Evolutionary conservation across 2,888 invertebrate genomes (phyloP).

Genomic region (Xanthia togata): DNA sequence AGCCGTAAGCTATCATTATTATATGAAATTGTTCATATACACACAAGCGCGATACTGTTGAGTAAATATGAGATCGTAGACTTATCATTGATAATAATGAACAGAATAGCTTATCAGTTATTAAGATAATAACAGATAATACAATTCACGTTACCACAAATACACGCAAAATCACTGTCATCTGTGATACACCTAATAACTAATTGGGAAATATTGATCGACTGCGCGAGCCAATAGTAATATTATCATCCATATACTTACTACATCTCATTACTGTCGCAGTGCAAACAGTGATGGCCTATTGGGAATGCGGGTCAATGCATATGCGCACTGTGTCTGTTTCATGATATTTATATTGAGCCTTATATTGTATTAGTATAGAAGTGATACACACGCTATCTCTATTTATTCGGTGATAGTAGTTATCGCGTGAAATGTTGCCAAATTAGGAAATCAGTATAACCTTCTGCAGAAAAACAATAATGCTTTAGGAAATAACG

Average conservation of each 20-base stretch:
- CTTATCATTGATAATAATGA: constrained; percentile 67
- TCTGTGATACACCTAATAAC: constrained; percentile 67
- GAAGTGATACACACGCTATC: constrained; percentile 18
- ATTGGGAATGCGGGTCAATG: constrained; percentile 87
- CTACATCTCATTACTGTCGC: constrained; percentile 85
- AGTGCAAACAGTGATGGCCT: constrained; percentile 83
- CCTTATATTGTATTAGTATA: constrained; percentile 41
- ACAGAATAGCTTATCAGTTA: constrained; percentile 62
- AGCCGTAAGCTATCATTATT: constrained; percentile 55
- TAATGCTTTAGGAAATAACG: constrained; percentile 16
- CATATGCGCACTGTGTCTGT: constrained; percentile 79
- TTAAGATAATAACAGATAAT: constrained; percentile 61
- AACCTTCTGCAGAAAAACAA: background rate
- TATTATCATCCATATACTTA: constrained; percentile 71
- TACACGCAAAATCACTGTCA: constrained; percentile 50
- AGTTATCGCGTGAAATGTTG: constrained; percentile 20
- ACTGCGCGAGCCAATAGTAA: constrained; percentile 69
- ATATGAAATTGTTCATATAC: constrained; percentile 55
- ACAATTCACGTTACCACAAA: constrained; percentile 55
- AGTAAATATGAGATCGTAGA: constrained; percentile 65
- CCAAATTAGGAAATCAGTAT: constrained; percentile 25
- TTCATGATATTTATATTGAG: constrained; percentile 52
- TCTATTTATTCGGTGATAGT: constrained; percentile 33
- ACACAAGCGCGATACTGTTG: constrained; percentile 54
- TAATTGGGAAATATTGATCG: constrained; percentile 86